phyloP scores from a whole-genome alignment of 2,113 vertebrate species.

The Hippocampus zosterae region DNA sequence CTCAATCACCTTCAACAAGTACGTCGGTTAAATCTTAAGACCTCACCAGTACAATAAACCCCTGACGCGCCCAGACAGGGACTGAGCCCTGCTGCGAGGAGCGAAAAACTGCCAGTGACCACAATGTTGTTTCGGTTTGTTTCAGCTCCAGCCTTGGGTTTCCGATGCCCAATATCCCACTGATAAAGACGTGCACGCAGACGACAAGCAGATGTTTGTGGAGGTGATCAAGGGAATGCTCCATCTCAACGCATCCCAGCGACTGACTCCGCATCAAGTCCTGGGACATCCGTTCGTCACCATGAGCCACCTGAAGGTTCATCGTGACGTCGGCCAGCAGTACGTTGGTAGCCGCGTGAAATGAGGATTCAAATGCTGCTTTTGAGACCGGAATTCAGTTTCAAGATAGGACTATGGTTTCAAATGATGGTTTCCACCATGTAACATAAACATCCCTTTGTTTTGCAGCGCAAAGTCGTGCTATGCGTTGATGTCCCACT shows the following conservation, averaged over 20 bases:
- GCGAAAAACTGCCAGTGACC: background rate
- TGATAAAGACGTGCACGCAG: background rate
- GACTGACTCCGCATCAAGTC: background rate
- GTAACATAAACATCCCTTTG: background rate
- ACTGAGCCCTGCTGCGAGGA: background rate
- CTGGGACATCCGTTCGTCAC: background rate
- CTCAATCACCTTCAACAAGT: slow-evolving; percentile 4
- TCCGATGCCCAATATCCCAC: background rate
- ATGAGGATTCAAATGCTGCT: background rate
- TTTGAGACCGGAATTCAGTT: background rate
- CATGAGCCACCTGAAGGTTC: slow-evolving; percentile 2
- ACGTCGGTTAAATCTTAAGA: background rate
- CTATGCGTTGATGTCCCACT: background rate
- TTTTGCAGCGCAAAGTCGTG: slow-evolving; percentile 2
- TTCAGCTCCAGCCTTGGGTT: background rate
- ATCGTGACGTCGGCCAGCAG: background rate
- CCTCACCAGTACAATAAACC: background rate
- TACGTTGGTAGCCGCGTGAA: background rate
- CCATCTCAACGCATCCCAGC: background rate
- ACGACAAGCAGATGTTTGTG: slow-evolving; percentile 8
- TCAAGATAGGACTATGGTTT: background rate
- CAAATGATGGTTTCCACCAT: background rate
- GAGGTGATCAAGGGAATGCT: slow-evolving; percentile 3
- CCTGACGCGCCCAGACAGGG: background rate
- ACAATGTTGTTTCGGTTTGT: background rate